These are phyloP conservation scores for Mormyrops attenuatus DNA, from an alignment of 2,797 vertebrate species.

Conservation along the genomic window DNA sequence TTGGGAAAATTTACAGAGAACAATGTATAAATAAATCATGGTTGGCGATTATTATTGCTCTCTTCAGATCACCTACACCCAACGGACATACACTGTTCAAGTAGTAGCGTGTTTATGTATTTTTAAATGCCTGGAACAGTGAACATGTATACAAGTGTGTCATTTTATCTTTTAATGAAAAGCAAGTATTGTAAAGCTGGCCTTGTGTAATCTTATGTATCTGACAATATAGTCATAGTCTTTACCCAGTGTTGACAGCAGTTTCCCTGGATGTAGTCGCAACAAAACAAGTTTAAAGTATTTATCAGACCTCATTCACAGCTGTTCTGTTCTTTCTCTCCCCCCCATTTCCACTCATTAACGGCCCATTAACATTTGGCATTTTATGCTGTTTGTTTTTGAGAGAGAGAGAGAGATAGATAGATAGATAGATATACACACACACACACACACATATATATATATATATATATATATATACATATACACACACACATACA, in stretches of 20 bases:
- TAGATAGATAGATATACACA: too few relatives aligned
- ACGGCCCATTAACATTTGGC: neutral
- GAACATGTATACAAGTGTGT: neutral
- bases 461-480: neutral
- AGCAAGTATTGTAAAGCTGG: neutral
- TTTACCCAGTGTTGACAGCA: neutral
- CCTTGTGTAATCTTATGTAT: neutral
- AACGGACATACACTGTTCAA: neutral
- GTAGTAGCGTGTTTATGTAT: neutral
- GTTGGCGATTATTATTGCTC: neutral
- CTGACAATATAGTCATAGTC: neutral
- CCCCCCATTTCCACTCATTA: neutral
- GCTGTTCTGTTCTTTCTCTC: neutral
- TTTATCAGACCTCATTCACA: neutral
- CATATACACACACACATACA: neutral
- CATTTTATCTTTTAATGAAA: conserved; percentile 1
- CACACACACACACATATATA: too few relatives aligned
- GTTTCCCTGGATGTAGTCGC: neutral
- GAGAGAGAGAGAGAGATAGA: too few relatives aligned
- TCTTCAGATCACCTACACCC: neutral
- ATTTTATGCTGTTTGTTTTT: neutral
- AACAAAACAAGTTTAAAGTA: neutral
- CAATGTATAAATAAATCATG: neutral
- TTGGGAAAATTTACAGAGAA: neutral
- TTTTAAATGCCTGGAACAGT: neutral